Base-by-base conservation (phyloP, 2,113 vertebrate species). In the Tachysurus fulvidraco region DNA sequence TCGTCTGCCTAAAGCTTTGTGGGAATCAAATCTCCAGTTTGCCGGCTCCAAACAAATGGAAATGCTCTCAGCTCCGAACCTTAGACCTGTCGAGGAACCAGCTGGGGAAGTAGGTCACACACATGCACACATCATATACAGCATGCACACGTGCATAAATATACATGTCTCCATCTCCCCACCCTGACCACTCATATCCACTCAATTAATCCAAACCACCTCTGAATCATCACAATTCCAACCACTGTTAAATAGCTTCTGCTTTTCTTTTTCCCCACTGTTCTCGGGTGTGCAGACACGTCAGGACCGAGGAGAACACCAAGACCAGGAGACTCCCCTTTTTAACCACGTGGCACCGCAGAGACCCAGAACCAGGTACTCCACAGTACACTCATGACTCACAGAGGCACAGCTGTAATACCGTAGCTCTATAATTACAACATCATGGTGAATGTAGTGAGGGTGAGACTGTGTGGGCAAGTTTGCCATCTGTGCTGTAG, bases 51-150 rank as follows among this genome's bases (percentile, higher is more conserved):
- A 95, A 93, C 69, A 97, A 95, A 88, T 99, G 98, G 98, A 96
- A 95, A 80, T 99, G 98, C 91, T 94, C 91, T 6, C 93, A 94
- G 13, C 96, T 99, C 59, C 96, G 96, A 92, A 96, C 94, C 2
- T 93, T 99, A n/a, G 98, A 99, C 91, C 95, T 99, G 85, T 99
- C 98, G 73, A 96, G 93, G 92, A 99, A 99, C 93, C 96, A 97
- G 50, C 94, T 99, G 69, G 98, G 98, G 85, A 99, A 95, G 98
- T 99, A 95, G 92, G 96, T 95, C 89, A 81, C 60, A 55, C 25
- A 16, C 50, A 7, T 79, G n/a, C 80, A 81, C 80, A 71, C 55
- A 52, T 36, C 25, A 59, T 36, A 79, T 36, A 79, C 28, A 80
- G 17, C 6, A 23, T 13, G 28, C 50, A 30, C 57, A 78, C 17